Evolutionary conservation across 2,113 vertebrate genomes (phyloP).

Genomic region (Oncorhynchus masou): DNA sequence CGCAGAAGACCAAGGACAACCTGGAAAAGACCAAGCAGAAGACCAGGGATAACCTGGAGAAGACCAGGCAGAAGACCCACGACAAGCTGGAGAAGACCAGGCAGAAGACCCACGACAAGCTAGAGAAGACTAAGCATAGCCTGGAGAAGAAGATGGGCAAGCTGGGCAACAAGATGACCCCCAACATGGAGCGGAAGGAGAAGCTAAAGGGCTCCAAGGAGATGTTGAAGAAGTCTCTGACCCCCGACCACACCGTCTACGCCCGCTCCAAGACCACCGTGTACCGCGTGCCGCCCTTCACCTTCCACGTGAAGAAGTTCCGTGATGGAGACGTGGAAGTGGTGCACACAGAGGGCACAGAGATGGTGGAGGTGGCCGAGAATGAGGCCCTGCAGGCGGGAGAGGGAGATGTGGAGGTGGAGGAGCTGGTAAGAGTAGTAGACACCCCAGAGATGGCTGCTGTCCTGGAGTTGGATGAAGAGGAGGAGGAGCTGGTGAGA

Average conservation of each 20-base stretch:
- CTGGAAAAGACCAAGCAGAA: conserved; percentile 91
- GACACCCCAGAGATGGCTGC: conserved; percentile 84
- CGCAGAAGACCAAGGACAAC: conserved; percentile 90
- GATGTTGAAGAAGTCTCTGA: conserved; percentile 92
- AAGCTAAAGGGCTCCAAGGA: conserved; percentile 91
- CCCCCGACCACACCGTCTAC: conserved; percentile 84
- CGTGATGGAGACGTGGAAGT: conserved; percentile 87
- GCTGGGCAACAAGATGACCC: conserved; percentile 90
- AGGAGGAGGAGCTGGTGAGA: conserved; percentile 81
- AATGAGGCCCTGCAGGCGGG: conserved; percentile 73
- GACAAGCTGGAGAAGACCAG: conserved; percentile 95
- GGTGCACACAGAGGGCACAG: conserved; percentile 74
- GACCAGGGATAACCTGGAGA: conserved; percentile 93
- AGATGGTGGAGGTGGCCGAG: conserved; percentile 84
- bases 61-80: conserved; percentile 87
- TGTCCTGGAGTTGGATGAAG: conserved; percentile 68
- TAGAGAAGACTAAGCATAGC: conserved; percentile 93
- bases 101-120: conserved; percentile 87
- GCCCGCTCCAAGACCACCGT: conserved; percentile 89
- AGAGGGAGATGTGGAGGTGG: conserved; percentile 70
- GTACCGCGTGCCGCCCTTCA: conserved; percentile 97
- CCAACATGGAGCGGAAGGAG: conserved; percentile 85
- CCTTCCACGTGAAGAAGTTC: conserved; percentile 97
- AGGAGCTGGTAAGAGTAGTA: conserved; percentile 82
- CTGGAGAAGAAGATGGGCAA: conserved; percentile 94